Evolutionary conservation across 2,113 vertebrate species (phyloP).

Genomic region (Eurystomus gularis): DNA sequence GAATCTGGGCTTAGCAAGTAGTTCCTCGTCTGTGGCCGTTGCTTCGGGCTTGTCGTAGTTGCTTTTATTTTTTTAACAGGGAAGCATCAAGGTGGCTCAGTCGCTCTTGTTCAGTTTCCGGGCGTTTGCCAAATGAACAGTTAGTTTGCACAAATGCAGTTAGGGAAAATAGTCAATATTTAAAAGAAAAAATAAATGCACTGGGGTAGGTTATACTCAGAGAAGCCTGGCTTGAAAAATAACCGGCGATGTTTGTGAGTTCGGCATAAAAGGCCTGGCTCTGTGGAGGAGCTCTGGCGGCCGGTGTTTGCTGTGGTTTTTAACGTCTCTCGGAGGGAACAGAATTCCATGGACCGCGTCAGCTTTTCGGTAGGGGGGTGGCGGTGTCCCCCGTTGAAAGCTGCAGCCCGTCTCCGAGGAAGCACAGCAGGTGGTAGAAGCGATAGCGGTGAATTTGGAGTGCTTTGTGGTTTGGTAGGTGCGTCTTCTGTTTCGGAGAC

Average conservation of each 20-base stretch:
- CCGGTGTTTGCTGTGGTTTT: no score
- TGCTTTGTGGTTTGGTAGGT: background rate
- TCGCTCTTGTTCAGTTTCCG: background rate
- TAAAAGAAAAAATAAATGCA: background rate
- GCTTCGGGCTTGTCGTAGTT: constrained; percentile 1
- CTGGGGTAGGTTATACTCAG: background rate
- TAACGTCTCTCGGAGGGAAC: background rate
- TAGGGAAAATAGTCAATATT: no score
- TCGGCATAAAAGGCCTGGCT: background rate
- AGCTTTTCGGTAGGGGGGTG: fast-evolving
- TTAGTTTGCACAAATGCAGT: constrained; percentile 41
- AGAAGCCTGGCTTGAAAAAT: background rate
- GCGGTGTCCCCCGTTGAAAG: background rate
- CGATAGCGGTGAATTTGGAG: background rate
- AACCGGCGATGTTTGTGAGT: background rate
- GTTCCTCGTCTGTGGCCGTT: background rate
- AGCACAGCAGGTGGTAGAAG: background rate
- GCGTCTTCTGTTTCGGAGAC: background rate
- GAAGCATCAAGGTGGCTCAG: constrained; percentile 13
- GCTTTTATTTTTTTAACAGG: constrained; percentile 34
- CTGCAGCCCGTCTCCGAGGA: background rate
- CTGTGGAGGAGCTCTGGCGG: background rate
- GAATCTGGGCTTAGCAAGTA: constrained; percentile 8
- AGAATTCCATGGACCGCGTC: background rate
- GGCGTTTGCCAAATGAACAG: constrained; percentile 53